These are phyloP conservation scores for Seriola quinqueradiata DNA, from an alignment of 2,113 vertebrate species.

Conservation along the genomic window DNA sequence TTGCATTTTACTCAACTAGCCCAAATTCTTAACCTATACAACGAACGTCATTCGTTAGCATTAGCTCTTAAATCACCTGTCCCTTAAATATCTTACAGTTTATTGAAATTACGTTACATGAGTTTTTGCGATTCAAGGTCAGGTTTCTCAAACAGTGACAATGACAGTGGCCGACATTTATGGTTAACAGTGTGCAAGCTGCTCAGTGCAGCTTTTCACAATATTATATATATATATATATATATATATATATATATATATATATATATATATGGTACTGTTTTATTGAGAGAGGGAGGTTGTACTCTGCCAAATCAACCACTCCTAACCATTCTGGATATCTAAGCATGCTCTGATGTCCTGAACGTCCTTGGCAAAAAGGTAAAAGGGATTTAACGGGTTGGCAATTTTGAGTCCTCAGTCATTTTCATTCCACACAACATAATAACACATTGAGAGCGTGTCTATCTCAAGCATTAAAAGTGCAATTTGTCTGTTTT, in stretches of 20 bases:
- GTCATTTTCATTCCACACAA: slow-evolving; percentile 18
- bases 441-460: neutral
- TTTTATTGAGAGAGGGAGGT: neutral
- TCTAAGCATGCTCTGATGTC: neutral
- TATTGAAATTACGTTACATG: too few species aligned
- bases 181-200: too few species aligned
- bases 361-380: slow-evolving; percentile 19
- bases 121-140: too few species aligned
- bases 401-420: neutral
- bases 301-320: neutral
- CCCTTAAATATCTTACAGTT: too few species aligned
- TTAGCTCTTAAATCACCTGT: too few species aligned
- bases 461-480: slow-evolving; percentile 11
- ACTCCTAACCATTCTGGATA: neutral
- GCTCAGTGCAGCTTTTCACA: neutral
- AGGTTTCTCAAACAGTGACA: too few species aligned
- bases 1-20: too few species aligned
- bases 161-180: neutral
- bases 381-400: neutral
- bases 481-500: slow-evolving; percentile 23
- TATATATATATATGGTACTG: neutral
- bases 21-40: too few species aligned
- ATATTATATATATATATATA: neutral
- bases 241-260: neutral
- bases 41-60: too few species aligned